These are phyloP conservation scores for Eremobia ochroleuca DNA, from an alignment of 2,888 invertebrate genomes.

Conservation along the genomic window DNA sequence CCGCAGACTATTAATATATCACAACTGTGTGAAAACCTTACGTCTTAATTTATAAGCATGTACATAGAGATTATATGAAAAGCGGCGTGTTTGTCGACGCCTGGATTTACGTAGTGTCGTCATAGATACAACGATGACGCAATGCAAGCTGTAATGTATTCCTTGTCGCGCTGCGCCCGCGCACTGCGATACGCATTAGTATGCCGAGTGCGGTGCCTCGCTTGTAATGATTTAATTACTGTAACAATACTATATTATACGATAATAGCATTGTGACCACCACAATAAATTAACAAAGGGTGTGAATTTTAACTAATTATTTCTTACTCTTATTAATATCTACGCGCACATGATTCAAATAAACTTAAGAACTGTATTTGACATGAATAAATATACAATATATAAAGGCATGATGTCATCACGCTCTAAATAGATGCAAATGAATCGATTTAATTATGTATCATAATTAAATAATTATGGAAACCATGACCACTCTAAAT, in stretches of 20 bases:
- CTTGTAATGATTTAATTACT: slow-evolving; percentile 71
- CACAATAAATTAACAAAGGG: slow-evolving; percentile 38
- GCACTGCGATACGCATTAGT: slow-evolving; percentile 66
- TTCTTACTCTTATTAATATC: slow-evolving; percentile 4
- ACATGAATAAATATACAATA: slow-evolving; percentile 56
- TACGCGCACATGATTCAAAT: slow-evolving; percentile 32
- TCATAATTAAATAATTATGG: slow-evolving; percentile 65
- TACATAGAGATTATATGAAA: slow-evolving; percentile 61
- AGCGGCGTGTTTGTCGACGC: slow-evolving; percentile 51
- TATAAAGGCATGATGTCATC: slow-evolving; percentile 64
- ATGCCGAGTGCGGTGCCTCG: slow-evolving; percentile 66
- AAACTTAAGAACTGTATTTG: slow-evolving; percentile 54
- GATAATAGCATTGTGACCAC: slow-evolving; percentile 38
- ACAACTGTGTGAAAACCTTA: slow-evolving; percentile 45
- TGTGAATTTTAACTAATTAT: slow-evolving; percentile 43
- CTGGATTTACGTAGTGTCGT: slow-evolving; percentile 67
- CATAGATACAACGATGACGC: slow-evolving; percentile 69
- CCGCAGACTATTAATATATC: slow-evolving; percentile 46
- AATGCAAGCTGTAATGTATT: slow-evolving; percentile 62
- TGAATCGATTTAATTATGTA: slow-evolving; percentile 64
- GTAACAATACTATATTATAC: slow-evolving; percentile 61
- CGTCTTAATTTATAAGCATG: slow-evolving; percentile 55
- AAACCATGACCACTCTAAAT: slow-evolving; percentile 60
- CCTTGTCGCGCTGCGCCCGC: slow-evolving; percentile 42
- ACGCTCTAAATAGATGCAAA: slow-evolving; percentile 63